Evolutionary conservation across 2,113 vertebrate genomes (phyloP).

Genomic region (Ptyas mucosa): DNA sequence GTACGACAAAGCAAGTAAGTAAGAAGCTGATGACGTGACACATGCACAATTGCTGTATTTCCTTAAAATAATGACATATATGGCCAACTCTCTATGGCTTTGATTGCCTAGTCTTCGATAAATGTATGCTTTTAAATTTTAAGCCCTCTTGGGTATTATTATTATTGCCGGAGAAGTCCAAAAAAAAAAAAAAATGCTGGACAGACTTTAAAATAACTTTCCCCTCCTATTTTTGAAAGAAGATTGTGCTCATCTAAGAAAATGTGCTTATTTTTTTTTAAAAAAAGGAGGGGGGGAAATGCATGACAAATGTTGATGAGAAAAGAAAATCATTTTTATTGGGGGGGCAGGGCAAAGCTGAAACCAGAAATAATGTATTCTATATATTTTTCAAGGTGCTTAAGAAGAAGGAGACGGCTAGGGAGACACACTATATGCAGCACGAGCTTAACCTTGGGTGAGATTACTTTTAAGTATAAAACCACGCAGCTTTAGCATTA

Average conservation of each 20-base stretch:
- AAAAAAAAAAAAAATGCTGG: not conserved
- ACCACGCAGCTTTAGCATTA: conserved; percentile 25
- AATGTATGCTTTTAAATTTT: conserved; percentile 44
- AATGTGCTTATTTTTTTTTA: conserved; percentile 12
- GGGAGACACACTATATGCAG: conserved; percentile 25
- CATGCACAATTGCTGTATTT: conserved; percentile 21
- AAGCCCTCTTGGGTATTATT: conserved; percentile 30
- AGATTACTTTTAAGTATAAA: conserved; percentile 27
- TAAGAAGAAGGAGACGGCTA: conserved; percentile 43
- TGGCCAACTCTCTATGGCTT: conserved; percentile 43
- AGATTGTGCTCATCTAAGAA: conserved; percentile 14
- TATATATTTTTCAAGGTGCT: conserved; percentile 40
- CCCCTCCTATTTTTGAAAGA: conserved; percentile 25
- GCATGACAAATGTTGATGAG: conserved; percentile 34
- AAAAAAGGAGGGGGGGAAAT: conserved; percentile 10
- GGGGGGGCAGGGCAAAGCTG: not conserved
- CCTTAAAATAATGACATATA: conserved; percentile 29
- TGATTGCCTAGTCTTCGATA: conserved; percentile 14
- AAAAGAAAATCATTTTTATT: conserved; percentile 42
- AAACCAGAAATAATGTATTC: conserved; percentile 36
- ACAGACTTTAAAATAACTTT: conserved; percentile 31
- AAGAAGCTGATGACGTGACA: not conserved
- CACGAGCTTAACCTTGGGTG: conserved; percentile 54
- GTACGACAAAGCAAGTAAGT: not conserved
- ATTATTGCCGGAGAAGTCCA: conserved; percentile 33